Percentiles rank a stretch among this genome's conserved stretches.
Conservation (phyloP, 2,888 invertebrate species). For the Scrobipalpa costella region DNA sequence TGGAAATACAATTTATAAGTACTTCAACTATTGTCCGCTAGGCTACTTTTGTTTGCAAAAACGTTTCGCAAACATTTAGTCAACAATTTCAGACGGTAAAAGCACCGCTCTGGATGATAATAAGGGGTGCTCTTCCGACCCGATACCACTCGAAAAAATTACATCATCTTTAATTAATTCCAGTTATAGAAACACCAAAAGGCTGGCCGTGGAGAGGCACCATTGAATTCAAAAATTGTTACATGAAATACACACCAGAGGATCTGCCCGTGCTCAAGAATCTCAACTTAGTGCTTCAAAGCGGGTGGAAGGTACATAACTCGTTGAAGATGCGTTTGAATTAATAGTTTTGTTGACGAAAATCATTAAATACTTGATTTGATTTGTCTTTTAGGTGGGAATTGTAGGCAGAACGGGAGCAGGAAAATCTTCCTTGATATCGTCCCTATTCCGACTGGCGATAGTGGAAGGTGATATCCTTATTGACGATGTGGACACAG, state of each 20-base stretch:
- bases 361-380: too few relatives aligned
- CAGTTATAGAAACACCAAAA: constrained; percentile 76
- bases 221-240: constrained; percentile 82
- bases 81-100: too few relatives aligned
- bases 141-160: not conserved
- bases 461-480: constrained; percentile 85
- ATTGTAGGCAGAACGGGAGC: constrained; percentile 93
- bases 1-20: too few relatives aligned
- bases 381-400: constrained; percentile 82
- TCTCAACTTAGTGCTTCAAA: constrained; percentile 84
- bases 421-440: constrained; percentile 89
- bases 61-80: too few relatives aligned
- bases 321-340: not conserved
- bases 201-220: constrained; percentile 87
- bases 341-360: too few relatives aligned
- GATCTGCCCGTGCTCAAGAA: constrained; percentile 87
- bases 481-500: constrained; percentile 85
- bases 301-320: constrained; percentile 84
- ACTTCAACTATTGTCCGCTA: too few relatives aligned
- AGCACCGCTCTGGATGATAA: too few relatives aligned
- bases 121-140: too few relatives aligned
- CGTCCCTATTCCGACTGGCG: constrained; percentile 88
- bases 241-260: constrained; percentile 83
- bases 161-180: constrained; percentile 33
- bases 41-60: too few relatives aligned